phyloP scores from a whole-genome alignment of 2,888 invertebrate species.

The Oxystoma pomonae region DNA sequence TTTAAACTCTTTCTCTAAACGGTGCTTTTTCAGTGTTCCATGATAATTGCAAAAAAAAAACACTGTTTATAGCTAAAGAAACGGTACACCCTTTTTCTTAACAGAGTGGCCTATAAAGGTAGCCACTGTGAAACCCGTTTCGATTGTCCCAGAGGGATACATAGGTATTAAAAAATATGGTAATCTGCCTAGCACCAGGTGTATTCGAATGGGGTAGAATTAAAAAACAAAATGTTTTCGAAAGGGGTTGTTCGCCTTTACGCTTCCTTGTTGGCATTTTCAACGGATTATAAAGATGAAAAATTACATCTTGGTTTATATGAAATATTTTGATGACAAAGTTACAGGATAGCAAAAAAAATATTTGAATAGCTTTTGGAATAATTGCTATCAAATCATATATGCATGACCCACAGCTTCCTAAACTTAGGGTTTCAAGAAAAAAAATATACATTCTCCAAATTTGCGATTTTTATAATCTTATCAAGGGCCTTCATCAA shows the following conservation, averaged over 20 bases:
- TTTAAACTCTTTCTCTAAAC: no score
- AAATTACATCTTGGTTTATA: neutral
- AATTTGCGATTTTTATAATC: no score
- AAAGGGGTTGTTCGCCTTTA: neutral
- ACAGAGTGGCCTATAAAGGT: neutral
- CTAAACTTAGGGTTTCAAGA: no score
- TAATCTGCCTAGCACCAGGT: neutral
- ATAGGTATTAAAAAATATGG: neutral
- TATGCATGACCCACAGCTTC: no score
- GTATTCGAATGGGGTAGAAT: neutral
- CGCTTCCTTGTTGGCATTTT: neutral
- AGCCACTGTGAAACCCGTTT: neutral
- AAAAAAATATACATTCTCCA: no score
- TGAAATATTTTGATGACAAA: neutral
- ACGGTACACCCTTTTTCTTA: neutral
- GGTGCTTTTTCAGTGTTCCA: no score
- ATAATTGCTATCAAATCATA: no score
- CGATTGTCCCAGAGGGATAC: neutral
- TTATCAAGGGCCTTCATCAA: no score
- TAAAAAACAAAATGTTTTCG: neutral
- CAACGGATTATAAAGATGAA: neutral
- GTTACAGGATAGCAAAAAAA: no score
- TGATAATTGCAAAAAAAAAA: no score
- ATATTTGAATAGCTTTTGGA: no score
- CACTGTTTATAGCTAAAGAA: neutral